Evolutionary conservation across 2,113 vertebrate genomes (phyloP), one percentile per base, ranked within the genome.

Genomic region (Urocolius indicus): DNA sequence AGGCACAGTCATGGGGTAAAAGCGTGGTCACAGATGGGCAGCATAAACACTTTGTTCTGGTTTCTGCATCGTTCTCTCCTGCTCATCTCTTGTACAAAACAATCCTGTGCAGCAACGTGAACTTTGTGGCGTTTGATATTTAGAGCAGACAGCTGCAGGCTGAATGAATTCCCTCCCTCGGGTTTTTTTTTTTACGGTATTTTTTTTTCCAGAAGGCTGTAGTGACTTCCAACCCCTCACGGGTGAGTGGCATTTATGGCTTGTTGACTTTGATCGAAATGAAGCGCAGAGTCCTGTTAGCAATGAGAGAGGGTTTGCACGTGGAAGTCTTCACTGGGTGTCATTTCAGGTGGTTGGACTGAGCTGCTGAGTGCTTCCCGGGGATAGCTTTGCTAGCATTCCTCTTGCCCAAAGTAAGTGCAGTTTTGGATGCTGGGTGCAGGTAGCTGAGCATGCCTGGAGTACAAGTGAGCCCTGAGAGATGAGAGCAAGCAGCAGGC

Each of bases 121-220:
- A 81, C 45, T 80, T 43, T 17, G 24, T 92, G 85, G 73, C 2
- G 15, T 88, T 71, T 84, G 72, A 11, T 90, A 71, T 92, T 76
- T 69, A 74, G 72, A 94, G 83, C 73, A 96, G 90, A 75, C 54
- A 87, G 88, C 92, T 97, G 86, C 92, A 89, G 94, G 79, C 80
- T 91, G 83, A 78, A 68, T 93, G 94, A 83, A 92, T 94, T 96
- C 57, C 68, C 48, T 41, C 34, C 18, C 23, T 55, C 81, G 2
- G 12, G 51, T 58, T 71, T 76, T 49, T 45, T 91, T 71, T 89
- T 93, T 67, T 19, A 46, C 49, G 59, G 45, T 65, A 19, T 34
- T 78, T 87, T 57, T 22, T 84, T 92, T 54, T 58, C 92, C 88
- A 65, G 93, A 67, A 95, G 88, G 83, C 68, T 90, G 41, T 57